Conservation (phyloP, 2,113 vertebrate species). For the Sitta europaea region DNA sequence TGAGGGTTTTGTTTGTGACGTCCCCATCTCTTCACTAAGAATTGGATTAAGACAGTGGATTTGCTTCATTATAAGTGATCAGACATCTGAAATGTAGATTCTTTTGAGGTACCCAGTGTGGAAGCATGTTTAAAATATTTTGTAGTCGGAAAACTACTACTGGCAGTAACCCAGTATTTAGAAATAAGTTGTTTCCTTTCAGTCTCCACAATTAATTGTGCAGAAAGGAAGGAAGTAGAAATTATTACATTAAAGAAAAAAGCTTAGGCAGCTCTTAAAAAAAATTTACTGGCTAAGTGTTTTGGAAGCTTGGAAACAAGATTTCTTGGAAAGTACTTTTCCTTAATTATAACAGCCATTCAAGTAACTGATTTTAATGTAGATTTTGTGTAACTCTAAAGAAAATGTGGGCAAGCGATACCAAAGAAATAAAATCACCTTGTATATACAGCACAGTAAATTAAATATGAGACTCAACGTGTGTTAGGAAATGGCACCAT, state of each 20-base stretch:
- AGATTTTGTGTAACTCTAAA: not conserved
- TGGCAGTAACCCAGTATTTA: not conserved
- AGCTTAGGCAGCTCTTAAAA: not conserved
- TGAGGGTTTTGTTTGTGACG: not conserved
- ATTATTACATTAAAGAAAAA: not conserved
- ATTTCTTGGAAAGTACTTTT: not conserved
- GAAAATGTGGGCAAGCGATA: not conserved
- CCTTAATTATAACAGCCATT: not conserved
- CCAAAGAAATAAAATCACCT: not conserved
- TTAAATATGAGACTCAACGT: rapidly evolving
- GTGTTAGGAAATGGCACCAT: not conserved
- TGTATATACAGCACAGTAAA: not conserved
- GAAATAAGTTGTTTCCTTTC: not conserved
- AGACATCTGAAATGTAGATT: not conserved
- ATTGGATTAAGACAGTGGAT: not conserved
- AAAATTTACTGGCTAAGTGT: not conserved
- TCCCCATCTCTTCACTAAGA: not conserved
- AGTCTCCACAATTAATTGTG: not conserved
- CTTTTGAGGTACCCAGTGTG: not conserved
- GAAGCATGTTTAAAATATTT: not conserved
- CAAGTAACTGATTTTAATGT: not conserved
- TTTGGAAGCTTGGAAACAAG: not conserved
- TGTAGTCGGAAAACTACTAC: not conserved
- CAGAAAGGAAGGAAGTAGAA: not conserved
- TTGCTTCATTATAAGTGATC: not conserved